Percentiles rank a stretch among this genome's conserved stretches.
Evolutionary conservation across 2,113 vertebrate genomes (phyloP).

Genomic region (Saimiri boliviensis): DNA sequence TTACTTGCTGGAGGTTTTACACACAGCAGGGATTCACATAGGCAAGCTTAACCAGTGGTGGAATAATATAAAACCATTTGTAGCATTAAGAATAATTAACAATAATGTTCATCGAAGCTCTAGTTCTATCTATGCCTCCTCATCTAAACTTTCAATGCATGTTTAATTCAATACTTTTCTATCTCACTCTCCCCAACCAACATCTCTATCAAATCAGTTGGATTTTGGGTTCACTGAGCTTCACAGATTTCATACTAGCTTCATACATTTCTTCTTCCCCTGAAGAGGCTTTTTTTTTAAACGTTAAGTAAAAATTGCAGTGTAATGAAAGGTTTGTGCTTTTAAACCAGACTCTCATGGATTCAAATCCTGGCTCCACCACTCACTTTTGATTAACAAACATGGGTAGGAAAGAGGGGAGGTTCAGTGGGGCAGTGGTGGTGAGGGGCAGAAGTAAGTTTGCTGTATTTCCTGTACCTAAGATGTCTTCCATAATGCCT

Average conservation of each 20-base stretch:
- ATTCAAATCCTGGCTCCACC: neutral
- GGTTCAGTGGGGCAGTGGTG: accelerated
- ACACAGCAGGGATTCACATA: neutral
- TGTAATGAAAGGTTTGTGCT: neutral
- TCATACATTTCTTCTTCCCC: neutral
- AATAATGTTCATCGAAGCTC: neutral
- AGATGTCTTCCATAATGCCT: neutral
- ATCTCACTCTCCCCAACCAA: neutral
- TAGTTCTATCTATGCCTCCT: neutral
- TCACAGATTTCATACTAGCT: neutral
- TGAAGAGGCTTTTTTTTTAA: neutral
- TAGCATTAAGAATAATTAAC: neutral
- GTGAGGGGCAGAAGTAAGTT: neutral
- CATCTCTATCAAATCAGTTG: neutral
- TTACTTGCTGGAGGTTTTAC: neutral
- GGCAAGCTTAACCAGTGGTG: neutral
- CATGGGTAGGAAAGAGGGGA: no score
- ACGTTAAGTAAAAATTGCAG: neutral
- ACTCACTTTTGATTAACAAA: neutral
- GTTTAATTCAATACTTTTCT: neutral
- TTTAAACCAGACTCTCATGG: neutral
- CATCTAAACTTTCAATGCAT: neutral
- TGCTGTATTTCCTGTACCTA: neutral
- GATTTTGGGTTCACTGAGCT: neutral
- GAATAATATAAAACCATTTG: neutral